phyloP scores from a whole-genome alignment of 2,888 invertebrate genomes.

The Andrena bicolor region DNA sequence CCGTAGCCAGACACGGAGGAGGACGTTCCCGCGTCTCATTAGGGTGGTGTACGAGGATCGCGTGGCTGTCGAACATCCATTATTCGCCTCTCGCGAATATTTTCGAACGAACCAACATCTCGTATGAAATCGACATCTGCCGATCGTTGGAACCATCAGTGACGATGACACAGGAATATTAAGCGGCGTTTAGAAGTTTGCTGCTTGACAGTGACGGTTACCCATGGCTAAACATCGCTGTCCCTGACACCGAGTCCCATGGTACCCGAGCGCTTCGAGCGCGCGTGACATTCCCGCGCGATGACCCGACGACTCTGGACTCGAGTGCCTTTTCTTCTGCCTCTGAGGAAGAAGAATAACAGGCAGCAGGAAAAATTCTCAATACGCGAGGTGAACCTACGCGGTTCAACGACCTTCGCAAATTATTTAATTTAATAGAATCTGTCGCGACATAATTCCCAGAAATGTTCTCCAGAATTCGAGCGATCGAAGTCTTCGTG shows the following conservation, averaged over 20 bases:
- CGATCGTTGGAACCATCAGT: conserved; percentile 63
- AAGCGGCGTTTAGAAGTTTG: conserved; percentile 42
- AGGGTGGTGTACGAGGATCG: conserved; percentile 17
- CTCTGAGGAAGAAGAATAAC: not conserved
- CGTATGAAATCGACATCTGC: conserved; percentile 56
- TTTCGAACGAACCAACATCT: conserved; percentile 44
- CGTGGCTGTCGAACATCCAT: conserved; percentile 11
- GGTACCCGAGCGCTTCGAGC: conserved; percentile 4
- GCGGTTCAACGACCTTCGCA: too few relatives aligned
- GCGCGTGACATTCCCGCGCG: conserved; percentile 13
- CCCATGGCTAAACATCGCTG: conserved; percentile 56
- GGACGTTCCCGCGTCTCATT: conserved; percentile 32
- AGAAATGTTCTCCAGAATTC: too few relatives aligned
- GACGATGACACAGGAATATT: conserved; percentile 69
- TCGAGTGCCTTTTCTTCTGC: not conserved
- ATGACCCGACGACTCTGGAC: not conserved
- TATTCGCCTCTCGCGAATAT: conserved; percentile 34
- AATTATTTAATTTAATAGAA: too few relatives aligned
- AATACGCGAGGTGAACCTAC: too few relatives aligned
- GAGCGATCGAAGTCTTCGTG: not conserved
- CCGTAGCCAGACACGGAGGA: not conserved
- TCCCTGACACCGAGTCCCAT: conserved; percentile 31
- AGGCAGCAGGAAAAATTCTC: too few relatives aligned
- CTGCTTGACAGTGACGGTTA: conserved; percentile 57
- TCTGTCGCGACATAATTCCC: too few relatives aligned